Evolutionary conservation across 2,113 vertebrate genomes (phyloP).

Genomic region (Mus pahari): DNA sequence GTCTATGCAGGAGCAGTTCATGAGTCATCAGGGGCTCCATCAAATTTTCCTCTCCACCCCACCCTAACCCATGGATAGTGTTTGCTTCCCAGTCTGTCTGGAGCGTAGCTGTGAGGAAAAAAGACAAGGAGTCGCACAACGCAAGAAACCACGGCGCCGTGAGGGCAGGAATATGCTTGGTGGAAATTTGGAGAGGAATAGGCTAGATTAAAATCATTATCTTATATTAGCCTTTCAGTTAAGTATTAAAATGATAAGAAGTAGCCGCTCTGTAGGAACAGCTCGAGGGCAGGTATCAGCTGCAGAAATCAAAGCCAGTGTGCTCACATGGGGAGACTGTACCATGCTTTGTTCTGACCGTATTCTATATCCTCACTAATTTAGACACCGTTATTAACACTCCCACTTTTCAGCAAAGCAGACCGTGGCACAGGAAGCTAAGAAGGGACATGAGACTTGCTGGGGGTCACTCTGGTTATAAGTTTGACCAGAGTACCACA

Average conservation of each 20-base stretch:
- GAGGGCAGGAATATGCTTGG: conserved; percentile 36
- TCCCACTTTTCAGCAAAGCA: not conserved
- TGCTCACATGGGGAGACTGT: not conserved
- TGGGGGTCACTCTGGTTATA: not conserved
- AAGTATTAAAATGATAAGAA: conserved; percentile 17
- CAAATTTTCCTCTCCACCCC: conserved; percentile 52
- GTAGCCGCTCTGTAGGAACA: not conserved
- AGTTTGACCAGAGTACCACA: not conserved
- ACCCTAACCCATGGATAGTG: not conserved
- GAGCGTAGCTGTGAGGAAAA: not conserved
- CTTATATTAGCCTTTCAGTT: not conserved
- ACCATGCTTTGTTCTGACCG: not conserved
- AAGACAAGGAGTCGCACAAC: not conserved
- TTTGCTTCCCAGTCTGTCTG: not conserved
- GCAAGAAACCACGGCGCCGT: conserved; percentile 31
- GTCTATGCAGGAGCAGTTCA: not conserved
- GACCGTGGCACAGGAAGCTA: not conserved
- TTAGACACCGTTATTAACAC: not conserved
- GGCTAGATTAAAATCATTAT: not conserved
- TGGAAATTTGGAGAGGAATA: not conserved
- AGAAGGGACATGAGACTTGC: not conserved
- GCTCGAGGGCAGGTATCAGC: not conserved
- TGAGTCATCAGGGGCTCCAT: conserved; percentile 38
- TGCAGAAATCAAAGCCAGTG: not conserved
- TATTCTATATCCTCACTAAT: not conserved